Evolutionary conservation across 64 coral and sea anemone species (phyloP), one percentile per base, ranked within the genome.

Genomic region (Astreopora myriophthalma): DNA sequence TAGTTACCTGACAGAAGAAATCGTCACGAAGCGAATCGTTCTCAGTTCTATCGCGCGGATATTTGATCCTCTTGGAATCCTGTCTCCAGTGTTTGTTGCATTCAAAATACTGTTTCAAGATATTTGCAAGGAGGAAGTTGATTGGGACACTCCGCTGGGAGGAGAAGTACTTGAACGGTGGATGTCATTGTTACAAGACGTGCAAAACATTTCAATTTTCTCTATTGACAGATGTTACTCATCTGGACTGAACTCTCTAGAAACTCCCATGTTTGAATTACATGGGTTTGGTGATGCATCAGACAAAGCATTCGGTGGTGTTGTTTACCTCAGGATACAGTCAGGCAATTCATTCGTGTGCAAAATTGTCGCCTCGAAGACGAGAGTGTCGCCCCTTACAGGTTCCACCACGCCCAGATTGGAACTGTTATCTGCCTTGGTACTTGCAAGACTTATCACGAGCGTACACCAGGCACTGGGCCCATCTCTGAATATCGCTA

Each of bases 281-380:
- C 83, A 68, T 34, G 81, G 82, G 7, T 85, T 85, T 85, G 82
- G 1, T 23, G 82, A 85, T 68, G 82, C 34, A 46, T 86, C 84
- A 30, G 7, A 58, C 2, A 80, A 57, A 28, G 46, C 76, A 19
- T 86, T 46, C 23, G 84, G 57, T 2, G 84, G 19, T 7, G 84
- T 86, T 10, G 84, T 86, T 22, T 86, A 71, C n/a, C 34, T 71
- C 42, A 86, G 84, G 17, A 40, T 74, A n/a, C 34, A 40, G 34
- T 74, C 71, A 70, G 65, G 24, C 0, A 69, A 24, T 19, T 69
- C 61, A 51, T 16, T 80, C 29, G 76, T 71, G 11, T 85, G 28
- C 62, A 85, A 32, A 3, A 3, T 85, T 20, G 62, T 85, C 22
- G 62, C 82, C 12, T n/a, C 84, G n/a, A 86, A 71, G 26, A 11